Conservation (phyloP, 2,797 vertebrate species). For the Bradypodion pumilum region DNA sequence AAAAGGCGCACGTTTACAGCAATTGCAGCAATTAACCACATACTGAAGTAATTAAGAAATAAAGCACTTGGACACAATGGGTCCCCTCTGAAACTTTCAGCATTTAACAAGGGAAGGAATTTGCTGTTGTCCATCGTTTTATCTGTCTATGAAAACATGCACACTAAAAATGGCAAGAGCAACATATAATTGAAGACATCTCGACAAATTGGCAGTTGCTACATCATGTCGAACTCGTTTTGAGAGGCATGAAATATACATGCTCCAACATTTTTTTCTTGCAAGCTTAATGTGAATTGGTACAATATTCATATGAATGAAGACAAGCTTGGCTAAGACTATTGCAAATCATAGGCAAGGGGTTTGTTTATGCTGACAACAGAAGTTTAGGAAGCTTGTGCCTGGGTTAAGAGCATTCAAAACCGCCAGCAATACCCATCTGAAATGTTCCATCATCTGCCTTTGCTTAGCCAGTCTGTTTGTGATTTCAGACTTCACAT, state of each 20-base stretch:
- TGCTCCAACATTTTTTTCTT: not conserved
- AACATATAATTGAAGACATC: slow-evolving; percentile 55
- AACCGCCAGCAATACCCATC: not conserved
- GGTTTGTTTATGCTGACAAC: not conserved
- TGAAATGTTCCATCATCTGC: not conserved
- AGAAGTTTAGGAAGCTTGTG: not conserved
- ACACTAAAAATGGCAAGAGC: slow-evolving; percentile 43
- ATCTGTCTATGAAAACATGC: slow-evolving; percentile 12
- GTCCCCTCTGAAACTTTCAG: not conserved
- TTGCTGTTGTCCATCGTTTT: slow-evolving; percentile 29
- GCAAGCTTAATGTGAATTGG: not conserved
- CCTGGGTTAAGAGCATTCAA: not conserved
- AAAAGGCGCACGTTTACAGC: too few species aligned
- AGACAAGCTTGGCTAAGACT: not conserved
- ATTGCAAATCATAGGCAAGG: too few species aligned
- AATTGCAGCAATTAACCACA: too few species aligned
- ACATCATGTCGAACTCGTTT: slow-evolving; percentile 47
- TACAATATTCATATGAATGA: not conserved
- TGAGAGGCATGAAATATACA: slow-evolving; percentile 44
- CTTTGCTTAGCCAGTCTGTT: not conserved
- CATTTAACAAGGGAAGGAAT: slow-evolving; percentile 27
- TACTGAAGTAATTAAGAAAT: too few species aligned
- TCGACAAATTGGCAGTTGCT: slow-evolving; percentile 51
- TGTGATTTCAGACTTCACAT: not conserved
- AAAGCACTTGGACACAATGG: too few species aligned